Base-by-base conservation (phyloP, 2,113 vertebrate species). In the Copsychus sechellarum region DNA sequence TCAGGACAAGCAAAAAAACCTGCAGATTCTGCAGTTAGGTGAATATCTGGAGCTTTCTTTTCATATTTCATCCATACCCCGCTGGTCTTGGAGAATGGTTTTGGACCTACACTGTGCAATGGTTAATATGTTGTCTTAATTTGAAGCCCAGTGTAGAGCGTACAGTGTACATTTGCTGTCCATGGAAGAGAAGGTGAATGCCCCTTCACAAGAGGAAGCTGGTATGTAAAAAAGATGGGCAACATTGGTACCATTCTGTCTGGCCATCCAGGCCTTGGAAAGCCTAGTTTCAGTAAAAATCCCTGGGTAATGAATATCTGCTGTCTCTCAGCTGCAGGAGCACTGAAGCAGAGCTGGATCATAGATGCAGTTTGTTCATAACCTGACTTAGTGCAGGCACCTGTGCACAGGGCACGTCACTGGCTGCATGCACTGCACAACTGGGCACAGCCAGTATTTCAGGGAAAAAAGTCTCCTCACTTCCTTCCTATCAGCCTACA, bases 301-400 rank as follows among this genome's bases (percentile, higher is more conserved):
- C 29, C 79, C 45, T 62, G 18, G 9, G 31, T 26, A 36, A 57
- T 33, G 0, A 84, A 1, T 58, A 42, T 43, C 36, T 81, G 20
- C 31, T 70, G 33, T 54, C 29, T 54, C 56, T 84, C 29, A n/a
- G 34, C 42, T 78, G n/a, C 58, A 70, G 67, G 18, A 86, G 14
- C 14, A 34, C 40, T 58, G 69, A 66, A 53, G 14, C 38, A 57
- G 47, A 58, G 25, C 1, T 2, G 72, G 40, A 73, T 26, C 15
- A 45, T 2, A 66, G 50, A n/a, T 0, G 1, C 25, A 62, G 29
- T 38, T 73, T 74, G 19, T 43, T 84, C 0, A 0, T 65, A 76
- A 40, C 17, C n/a, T 47, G 40, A 31, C 33, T 47, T 54, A 45
- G 29, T 61, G 16, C 43, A 21, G 31, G 29, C 43, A 70, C 12